Evolutionary conservation across 2,113 vertebrate genomes (phyloP).

Genomic region (Felis catus): F.catus_Fca126_mat1.0 CM031418.1:124133001-124133500

Average conservation of each 20-base stretch:
- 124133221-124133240: constrained; percentile 26
- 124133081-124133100: background rate
- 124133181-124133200: constrained; percentile 14
- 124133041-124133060: constrained; percentile 58
- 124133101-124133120: background rate
- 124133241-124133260: background rate
- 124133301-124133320: background rate
- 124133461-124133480: background rate
- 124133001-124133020: constrained; percentile 70
- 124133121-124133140: background rate
- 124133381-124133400: background rate
- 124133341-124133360: background rate
- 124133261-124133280: background rate
- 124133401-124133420: background rate
- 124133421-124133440: background rate
- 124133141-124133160: background rate
- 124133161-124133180: background rate
- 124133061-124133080: constrained; percentile 52
- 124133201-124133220: background rate
- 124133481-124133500: background rate
- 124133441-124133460: background rate
- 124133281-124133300: background rate
- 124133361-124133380: background rate
- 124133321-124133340: background rate
- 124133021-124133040: constrained; percentile 68